Percentiles rank a stretch among this genome's conserved stretches.
phyloP scores from a whole-genome alignment of 2,888 invertebrate species.

The Yponomeuta malinellus region DNA sequence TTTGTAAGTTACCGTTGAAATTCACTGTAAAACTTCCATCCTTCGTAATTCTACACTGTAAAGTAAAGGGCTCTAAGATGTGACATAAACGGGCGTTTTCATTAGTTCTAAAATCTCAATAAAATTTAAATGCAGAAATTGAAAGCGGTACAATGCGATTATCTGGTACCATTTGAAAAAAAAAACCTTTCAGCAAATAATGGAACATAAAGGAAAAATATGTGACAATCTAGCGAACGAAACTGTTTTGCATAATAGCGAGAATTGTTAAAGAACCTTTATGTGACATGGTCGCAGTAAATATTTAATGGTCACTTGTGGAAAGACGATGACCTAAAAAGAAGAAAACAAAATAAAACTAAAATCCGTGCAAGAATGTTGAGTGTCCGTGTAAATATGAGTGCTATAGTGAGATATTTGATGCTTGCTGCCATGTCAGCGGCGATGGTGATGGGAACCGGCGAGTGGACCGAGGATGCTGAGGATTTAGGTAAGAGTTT shows the following conservation, averaged over 20 bases:
- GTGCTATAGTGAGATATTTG: constrained; percentile 36
- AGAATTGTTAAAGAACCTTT: neutral
- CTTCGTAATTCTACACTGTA: neutral
- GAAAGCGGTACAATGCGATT: constrained; percentile 2
- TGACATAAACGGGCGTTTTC: neutral
- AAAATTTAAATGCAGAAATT: neutral
- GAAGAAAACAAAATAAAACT: neutral
- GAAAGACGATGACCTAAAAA: neutral
- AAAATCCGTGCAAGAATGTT: neutral
- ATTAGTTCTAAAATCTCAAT: neutral
- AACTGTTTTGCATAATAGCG: neutral
- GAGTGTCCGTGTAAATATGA: constrained; percentile 26
- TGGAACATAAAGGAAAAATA: constrained; percentile 2
- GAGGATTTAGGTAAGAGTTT: constrained; percentile 61
- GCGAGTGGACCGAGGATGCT: constrained; percentile 70
- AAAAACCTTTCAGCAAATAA: neutral
- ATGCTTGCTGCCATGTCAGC: constrained; percentile 42
- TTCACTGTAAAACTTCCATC: neutral
- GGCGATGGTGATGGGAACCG: constrained; percentile 50
- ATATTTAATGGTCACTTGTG: neutral
- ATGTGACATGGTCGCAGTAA: neutral
- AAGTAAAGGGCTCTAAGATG: neutral
- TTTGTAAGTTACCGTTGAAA: neutral
- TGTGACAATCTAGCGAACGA: constrained; percentile 2
- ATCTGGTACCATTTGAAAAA: constrained; percentile 5